Conservation (phyloP, 2,888 invertebrate species). For the Brachypalpus laphriformis region DNA sequence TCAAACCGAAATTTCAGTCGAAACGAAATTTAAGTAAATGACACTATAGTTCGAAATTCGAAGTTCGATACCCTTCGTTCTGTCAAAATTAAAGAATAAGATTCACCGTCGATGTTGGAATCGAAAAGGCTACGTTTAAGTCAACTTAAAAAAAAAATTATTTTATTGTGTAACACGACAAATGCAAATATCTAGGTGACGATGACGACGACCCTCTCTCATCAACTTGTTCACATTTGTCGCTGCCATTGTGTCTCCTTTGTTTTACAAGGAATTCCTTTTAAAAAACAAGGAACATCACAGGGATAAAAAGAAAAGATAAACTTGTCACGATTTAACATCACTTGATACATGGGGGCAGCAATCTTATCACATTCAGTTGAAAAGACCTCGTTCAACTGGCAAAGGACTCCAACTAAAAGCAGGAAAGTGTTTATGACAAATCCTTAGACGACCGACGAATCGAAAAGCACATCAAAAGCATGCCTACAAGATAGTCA, state of each 20-base stretch:
- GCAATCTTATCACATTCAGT: slow-evolving; percentile 9
- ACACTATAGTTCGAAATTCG: too few species aligned
- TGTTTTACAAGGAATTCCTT: slow-evolving; percentile 60
- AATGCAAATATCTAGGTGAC: neutral
- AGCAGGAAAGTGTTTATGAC: slow-evolving; percentile 57
- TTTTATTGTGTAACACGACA: neutral
- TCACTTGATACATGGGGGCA: slow-evolving; percentile 16
- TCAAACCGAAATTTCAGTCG: too few species aligned
- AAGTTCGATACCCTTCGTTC: too few species aligned
- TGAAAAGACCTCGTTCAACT: neutral
- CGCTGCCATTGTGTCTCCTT: neutral
- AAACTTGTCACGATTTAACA: slow-evolving; percentile 43
- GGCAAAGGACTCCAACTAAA: slow-evolving; percentile 12
- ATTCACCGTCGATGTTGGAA: too few species aligned
- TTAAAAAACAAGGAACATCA: slow-evolving; percentile 36
- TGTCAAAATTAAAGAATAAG: too few species aligned
- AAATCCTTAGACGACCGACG: slow-evolving; percentile 25
- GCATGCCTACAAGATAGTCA: slow-evolving; percentile 53
- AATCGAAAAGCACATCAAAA: slow-evolving; percentile 43
- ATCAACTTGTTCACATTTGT: slow-evolving; percentile 4
- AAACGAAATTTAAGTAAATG: too few species aligned
- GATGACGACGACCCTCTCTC: neutral
- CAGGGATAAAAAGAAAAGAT: slow-evolving; percentile 39
- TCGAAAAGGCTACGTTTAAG: neutral
- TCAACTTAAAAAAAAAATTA: neutral